Evolutionary conservation across 2,797 vertebrate species (phyloP), one percentile per base, ranked within the genome.

Genomic region (Gadopsis bispinosus): DNA sequence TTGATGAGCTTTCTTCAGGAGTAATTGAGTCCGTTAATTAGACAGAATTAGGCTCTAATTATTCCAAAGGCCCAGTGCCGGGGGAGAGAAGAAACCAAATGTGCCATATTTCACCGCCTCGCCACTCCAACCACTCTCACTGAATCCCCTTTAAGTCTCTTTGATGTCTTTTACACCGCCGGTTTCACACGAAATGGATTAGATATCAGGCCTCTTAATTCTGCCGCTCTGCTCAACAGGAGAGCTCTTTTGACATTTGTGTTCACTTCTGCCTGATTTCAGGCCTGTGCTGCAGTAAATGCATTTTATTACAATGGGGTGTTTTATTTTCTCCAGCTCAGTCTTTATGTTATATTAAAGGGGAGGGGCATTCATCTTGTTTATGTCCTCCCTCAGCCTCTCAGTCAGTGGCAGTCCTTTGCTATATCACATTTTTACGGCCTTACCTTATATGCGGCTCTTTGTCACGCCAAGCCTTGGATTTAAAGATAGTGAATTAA

Each of bases 1-100:
- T 91, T 93, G 94, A 95, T 95, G 94, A 95, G 95, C 92, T 95
- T 95, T 95, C 93, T 94, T 94, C 93, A 94, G 93, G 92, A 94
- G 94, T 94, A 94, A 95, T 95, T 94, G 94, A 95, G 93, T 93
- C 94, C 94, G 92, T 95, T 96, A 96, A 95, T 96, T 95, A 95
- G 93, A 95, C 92, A 93, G 94, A 95, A 95, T 95, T 95, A 94
- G 94, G 92, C 93, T 93, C 93, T 93, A 95, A 95, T 96, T 95
- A 95, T 95, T 94, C 93, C 87, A 91, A 93, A 93, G 91, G 94
- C 94, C 93, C 90, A 91, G 92, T 93, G 94, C 93, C 90, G 83
- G 90, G 77, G 92, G 92, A 88, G 88, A 86, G 84, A 91, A 84
- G 86, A 85, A 90, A 89, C 84, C 89, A 90, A 94, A 93, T 90